Evolutionary conservation across 1,140 invertebrate genomes (phyloP).

Genomic region (Reticulitermes speratus): DNA sequence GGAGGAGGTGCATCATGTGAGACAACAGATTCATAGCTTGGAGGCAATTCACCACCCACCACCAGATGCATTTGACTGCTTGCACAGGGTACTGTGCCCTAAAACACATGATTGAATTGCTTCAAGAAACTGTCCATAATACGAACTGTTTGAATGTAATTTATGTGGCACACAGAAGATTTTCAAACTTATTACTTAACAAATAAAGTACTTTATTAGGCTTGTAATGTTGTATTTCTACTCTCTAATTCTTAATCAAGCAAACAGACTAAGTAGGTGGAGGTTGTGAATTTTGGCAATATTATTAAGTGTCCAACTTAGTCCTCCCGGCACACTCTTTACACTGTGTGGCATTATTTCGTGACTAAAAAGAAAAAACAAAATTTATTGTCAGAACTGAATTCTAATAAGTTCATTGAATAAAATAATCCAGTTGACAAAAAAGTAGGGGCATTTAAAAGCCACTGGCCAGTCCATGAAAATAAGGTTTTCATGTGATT

Average conservation of each 20-base stretch:
- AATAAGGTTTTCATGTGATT: no score
- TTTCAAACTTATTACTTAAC: not conserved
- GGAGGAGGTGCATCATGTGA: slow-evolving; percentile 22
- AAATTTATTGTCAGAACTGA: not conserved
- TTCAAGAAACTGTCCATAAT: not conserved
- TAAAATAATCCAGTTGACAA: not conserved
- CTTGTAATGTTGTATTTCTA: no score
- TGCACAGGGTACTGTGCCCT: not conserved
- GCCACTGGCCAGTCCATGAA: no score
- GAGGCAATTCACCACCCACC: slow-evolving; percentile 19
- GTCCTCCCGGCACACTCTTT: no score
- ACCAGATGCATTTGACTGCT: slow-evolving; percentile 30
- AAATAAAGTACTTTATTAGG: no score
- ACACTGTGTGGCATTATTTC: no score
- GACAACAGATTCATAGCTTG: slow-evolving; percentile 32
- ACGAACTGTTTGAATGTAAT: not conserved
- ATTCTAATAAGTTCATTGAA: not conserved
- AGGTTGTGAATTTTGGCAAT: no score
- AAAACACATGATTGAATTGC: not conserved
- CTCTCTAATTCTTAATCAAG: no score
- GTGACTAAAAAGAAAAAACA: no score
- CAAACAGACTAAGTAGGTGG: no score
- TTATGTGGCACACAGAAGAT: not conserved
- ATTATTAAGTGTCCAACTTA: no score
- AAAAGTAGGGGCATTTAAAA: not conserved